Base-by-base conservation (phyloP, 2,113 vertebrate species). In the Plecturocebus donacophilus region DNA sequence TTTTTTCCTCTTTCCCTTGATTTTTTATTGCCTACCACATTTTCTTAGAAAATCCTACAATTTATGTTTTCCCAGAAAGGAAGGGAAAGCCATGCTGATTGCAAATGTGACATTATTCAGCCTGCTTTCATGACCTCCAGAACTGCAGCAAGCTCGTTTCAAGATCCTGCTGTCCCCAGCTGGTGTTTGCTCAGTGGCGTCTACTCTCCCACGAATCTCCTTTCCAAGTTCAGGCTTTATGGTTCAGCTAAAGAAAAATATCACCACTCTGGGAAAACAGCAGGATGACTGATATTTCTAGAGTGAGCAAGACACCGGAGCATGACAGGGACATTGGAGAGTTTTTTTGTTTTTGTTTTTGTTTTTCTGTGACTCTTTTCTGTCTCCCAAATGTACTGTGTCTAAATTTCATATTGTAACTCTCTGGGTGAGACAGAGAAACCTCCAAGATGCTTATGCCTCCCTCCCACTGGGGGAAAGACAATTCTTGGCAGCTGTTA, bases 181-280 rank as follows among this genome's bases (percentile, higher is more conserved):
- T 95, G 75, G 97, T 54, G 58, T 96, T 91, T 79, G 76, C 90
- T 96, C 82, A 12, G 38, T 93, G 85, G 64, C 80, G n/a, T 81
- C 70, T 54, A 61, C 42, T 97, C 64, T 98, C 93, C 87, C 95
- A 95, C 42, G 12, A 19, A 17, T 96, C 93, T 94, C 89, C 19
- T 3, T 97, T 97, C 84, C 97, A 95, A 94, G 92, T 75, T 85
- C 71, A 96, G 91, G 82, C 92, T 96, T 97, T 68, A 47, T 27
- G 80, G 95, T 54, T 97, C 87, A 20, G 11, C 17, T 68, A 70
- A 95, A 97, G 91, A 45, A 97, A 75, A 76, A 61, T 95, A 92
- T 95, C 75, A 77, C 71, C 14, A 25, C 77, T 23, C 25, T 16
- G 70, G 61, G 56, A 68, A 54, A 95, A 85, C 66, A 73, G 54